A percentile compares a stretch with the other conserved stretches of the same genome.
phyloP scores from a whole-genome alignment of 2,888 invertebrate genomes.

The Zootermopsis nevadensis region DNA sequence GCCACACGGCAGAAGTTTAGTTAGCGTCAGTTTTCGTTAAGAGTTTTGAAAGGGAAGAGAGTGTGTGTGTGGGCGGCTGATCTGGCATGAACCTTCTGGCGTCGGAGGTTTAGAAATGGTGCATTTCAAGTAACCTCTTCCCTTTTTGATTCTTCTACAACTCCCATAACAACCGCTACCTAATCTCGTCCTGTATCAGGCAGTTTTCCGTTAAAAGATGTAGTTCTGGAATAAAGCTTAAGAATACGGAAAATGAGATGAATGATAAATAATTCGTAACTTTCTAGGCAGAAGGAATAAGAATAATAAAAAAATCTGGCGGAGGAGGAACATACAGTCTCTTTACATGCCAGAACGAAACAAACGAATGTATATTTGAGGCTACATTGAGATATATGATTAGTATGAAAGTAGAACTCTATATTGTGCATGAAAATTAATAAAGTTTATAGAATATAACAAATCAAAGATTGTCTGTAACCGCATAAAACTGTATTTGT shows the following conservation, averaged over 20 bases:
- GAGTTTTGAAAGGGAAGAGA: not conserved
- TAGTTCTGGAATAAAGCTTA: not conserved
- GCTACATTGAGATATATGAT: no score
- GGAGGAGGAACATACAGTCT: no score
- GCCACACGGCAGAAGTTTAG: constrained; percentile 30
- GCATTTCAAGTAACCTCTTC: constrained; percentile 24
- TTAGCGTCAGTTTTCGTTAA: constrained; percentile 30
- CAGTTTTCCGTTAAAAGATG: not conserved
- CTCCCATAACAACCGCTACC: not conserved
- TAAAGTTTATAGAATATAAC: no score
- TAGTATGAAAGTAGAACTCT: no score
- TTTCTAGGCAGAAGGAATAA: not conserved
- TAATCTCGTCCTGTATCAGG: not conserved
- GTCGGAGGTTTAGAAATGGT: constrained; percentile 17
- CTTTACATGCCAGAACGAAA: no score
- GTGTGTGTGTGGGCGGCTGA: not conserved
- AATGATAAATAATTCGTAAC: not conserved
- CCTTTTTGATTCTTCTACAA: not conserved
- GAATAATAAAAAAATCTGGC: no score
- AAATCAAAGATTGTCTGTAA: no score
- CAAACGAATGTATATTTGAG: no score
- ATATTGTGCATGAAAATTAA: no score
- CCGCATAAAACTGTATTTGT: no score
- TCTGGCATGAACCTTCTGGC: not conserved
- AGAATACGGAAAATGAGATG: not conserved